Evolutionary conservation across 2,888 invertebrate genomes (phyloP), one percentile per base, ranked within the genome.

Genomic region (Lacanobia oleracea): DNA sequence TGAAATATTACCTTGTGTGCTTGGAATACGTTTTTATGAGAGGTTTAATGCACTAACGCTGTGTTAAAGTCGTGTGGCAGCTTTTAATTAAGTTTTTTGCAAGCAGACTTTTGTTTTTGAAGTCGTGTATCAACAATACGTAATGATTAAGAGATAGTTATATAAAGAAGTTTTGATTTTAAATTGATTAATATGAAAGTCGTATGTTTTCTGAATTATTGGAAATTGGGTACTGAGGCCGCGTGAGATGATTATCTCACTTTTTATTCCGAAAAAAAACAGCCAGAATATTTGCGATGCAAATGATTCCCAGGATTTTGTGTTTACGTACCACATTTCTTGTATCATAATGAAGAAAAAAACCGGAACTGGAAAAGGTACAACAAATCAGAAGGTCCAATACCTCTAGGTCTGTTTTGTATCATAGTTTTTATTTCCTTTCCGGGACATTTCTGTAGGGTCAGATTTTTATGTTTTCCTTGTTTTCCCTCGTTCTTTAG

Each of bases 381-480:
- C 48, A 72, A 77, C 75, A 76, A 85, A 77, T 63, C 72, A 78
- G 69, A 59, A 71, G 65, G 75, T 71, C 37, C 72, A 75, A 83
- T 83, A 83, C 64, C 40, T 73, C 64, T 71, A 67, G 70, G 71
- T 77, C 67, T 81, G 75, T 81, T 72, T 81, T 81, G 84, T 84
- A 74, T 82, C 79, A 86, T 79, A 84, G 84, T 82, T 79, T 84
- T 76, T 81, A 82, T 85, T 82, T 82, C 69, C 23, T 69, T 73
- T 66, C 75, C 76, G 63, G 50, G 50, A 78, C 66, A 78, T 79
- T 84, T 82, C 69, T 77, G 76, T 72, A 73, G 71, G 84, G 86
- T 83, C 84, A 81, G 72, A 83, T 78, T 85, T 83, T 83, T 75
- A 83, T 79, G 64, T 72, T 77, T 85, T 76, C 73, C 80, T 75